Evolutionary conservation across 2,113 vertebrate species (phyloP).

Genomic region (Monarcha castaneiventris): DNA sequence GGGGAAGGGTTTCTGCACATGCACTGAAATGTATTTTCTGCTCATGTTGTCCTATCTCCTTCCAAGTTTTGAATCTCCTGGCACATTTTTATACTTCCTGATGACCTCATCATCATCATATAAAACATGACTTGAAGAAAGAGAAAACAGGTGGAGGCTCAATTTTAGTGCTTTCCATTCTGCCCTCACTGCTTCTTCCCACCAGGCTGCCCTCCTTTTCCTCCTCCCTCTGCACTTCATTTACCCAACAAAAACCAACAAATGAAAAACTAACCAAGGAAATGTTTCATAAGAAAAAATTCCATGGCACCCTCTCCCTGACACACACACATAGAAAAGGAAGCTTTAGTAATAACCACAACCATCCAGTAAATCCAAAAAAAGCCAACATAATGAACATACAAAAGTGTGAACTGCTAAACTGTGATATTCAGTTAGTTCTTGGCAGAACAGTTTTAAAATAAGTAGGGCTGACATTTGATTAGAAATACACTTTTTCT

Average conservation of each 20-base stretch:
- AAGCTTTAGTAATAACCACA: conserved; percentile 18
- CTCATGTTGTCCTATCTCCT: background rate
- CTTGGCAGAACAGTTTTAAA: background rate
- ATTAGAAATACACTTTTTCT: background rate
- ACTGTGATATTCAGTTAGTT: background rate
- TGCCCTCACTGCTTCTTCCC: background rate
- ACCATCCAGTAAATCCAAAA: background rate
- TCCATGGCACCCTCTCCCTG: background rate
- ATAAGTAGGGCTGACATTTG: background rate
- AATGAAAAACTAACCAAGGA: conserved; percentile 20
- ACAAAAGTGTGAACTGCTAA: conserved; percentile 3
- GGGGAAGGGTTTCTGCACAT: background rate
- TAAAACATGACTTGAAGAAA: conserved; percentile 31
- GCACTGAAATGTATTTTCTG: conserved; percentile 29
- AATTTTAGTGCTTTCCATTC: background rate
- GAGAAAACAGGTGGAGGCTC: conserved; percentile 29
- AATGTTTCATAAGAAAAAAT: background rate
- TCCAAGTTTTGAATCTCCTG: conserved; percentile 46
- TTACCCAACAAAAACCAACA: background rate
- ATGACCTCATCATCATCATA: conserved; percentile 22
- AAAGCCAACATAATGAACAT: background rate
- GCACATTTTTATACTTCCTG: conserved; percentile 27
- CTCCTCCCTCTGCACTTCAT: background rate
- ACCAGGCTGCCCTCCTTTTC: background rate
- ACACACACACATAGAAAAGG: background rate